A percentile compares a stretch with the other conserved stretches of the same genome.
Evolutionary conservation across 2,113 vertebrate species (phyloP).

Genomic region (Megaptera novaeangliae): DNA sequence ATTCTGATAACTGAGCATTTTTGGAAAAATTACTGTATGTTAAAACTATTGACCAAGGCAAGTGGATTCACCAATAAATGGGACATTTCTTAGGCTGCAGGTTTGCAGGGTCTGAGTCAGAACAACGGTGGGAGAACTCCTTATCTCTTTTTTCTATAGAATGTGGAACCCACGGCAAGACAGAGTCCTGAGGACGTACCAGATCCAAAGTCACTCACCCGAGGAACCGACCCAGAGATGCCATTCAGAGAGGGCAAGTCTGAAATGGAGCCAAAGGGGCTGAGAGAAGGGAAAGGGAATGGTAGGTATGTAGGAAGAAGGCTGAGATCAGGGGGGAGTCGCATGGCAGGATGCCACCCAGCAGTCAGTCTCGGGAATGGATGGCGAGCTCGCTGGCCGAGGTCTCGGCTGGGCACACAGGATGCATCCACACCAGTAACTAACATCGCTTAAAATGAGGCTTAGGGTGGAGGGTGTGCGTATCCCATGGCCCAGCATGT

Average conservation of each 20-base stretch:
- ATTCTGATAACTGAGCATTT: background rate
- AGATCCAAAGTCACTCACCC: background rate
- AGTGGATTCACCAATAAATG: background rate
- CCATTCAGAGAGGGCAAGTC: background rate
- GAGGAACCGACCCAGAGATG: background rate
- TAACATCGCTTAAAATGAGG: no score
- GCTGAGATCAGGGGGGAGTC: background rate
- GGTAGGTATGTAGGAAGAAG: background rate
- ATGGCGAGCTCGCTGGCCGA: background rate
- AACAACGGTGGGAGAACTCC: fast-evolving
- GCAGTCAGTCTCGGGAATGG: background rate
- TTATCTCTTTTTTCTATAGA: background rate
- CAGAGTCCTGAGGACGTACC: background rate
- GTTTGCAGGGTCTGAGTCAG: background rate
- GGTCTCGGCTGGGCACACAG: background rate
- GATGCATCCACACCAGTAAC: no score
- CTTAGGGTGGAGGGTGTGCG: background rate
- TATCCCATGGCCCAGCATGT: background rate
- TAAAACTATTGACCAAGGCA: background rate
- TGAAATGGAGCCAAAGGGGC: background rate
- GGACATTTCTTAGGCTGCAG: background rate
- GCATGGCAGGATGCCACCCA: no score
- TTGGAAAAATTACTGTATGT: background rate
- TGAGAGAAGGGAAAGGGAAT: background rate
- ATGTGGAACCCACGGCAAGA: background rate